Percentiles rank a stretch among this genome's conserved stretches.
Conservation (phyloP, 2,797 vertebrate species). For the Brotogeris chrysoptera region DNA sequence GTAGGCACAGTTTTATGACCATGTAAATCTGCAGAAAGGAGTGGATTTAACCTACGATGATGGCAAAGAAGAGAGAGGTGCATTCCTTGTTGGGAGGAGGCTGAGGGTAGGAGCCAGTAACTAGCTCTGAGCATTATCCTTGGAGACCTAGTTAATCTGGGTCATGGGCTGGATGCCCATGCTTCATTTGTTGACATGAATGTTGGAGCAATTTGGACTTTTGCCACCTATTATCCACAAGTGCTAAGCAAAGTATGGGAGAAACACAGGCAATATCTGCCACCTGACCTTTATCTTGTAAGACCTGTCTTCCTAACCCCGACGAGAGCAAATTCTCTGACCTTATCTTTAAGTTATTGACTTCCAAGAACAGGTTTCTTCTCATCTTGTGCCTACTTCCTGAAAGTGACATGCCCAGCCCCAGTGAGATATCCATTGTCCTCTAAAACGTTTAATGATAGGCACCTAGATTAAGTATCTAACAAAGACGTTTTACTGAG, state of each 20-base stretch:
- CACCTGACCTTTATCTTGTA: background rate
- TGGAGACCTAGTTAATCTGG: background rate
- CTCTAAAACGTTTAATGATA: background rate
- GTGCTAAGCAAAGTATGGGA: background rate
- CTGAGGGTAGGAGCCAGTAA: background rate
- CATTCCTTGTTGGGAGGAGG: background rate
- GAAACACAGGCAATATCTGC: background rate
- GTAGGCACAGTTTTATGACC: background rate
- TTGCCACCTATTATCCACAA: background rate
- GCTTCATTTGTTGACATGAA: background rate
- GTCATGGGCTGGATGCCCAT: background rate
- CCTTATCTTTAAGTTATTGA: background rate
- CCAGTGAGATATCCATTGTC: background rate
- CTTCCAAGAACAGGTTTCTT: background rate
- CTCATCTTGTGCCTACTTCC: background rate
- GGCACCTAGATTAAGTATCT: background rate
- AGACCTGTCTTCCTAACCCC: background rate
- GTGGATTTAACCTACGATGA: fast-evolving
- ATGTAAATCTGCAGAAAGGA: background rate
- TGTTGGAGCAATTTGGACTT: background rate
- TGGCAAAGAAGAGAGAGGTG: background rate
- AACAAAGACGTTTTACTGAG: background rate
- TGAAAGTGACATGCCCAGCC: background rate
- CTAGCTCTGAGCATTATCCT: background rate
- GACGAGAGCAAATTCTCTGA: background rate